Evolutionary conservation across 2,797 vertebrate genomes (phyloP), one percentile per base, ranked within the genome.

Genomic region (Synanceia verrucosa): DNA sequence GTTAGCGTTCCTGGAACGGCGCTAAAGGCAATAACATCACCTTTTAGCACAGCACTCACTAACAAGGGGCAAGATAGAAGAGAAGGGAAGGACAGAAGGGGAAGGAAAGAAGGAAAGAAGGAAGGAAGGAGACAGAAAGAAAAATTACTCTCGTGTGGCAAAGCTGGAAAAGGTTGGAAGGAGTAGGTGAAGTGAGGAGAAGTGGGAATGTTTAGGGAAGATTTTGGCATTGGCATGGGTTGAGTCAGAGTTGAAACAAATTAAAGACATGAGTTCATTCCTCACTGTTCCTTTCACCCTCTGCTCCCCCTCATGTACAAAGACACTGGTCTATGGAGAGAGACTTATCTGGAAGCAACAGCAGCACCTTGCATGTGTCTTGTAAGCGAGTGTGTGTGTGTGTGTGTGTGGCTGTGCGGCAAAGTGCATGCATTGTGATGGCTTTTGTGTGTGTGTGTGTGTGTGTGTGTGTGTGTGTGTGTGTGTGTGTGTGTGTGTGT

Each of bases 261-360:
- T 91, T 84, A 91, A 84, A 52, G 34, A 88, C 83, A 83, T 2
- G 65, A 90, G 84, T 90, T 90, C 78, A 82, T 78, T 86, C 73
- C 75, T 70, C 66, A 76, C 67, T 13, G 56, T 77, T 80, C 83
- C 61, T 81, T 81, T 81, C 71, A 79, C 85, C 77, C 81, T 66
- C 73, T 59, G 76, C 81, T 81, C 71, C 58, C 71, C 75, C 79
- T 44, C 58, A 83, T 82, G 80, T 80, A 89, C 88, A 90, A 90
- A 92, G 85, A 89, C 88, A 72, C 79, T 74, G 84, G 86, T 83
- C 84, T 81, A 9, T 59, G 64, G 86, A 86, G 79, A 74, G 71
- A 81, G 84, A 92, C 87, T 92, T 91, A 93, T 92, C 91, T 87
- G 76, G 74, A 69, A 82, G 87, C 81, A 86, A 44, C 87, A 91